Evolutionary conservation across 2,888 invertebrate species (phyloP), one percentile per base, ranked within the genome.

Genomic region (Ctena decussata): DNA sequence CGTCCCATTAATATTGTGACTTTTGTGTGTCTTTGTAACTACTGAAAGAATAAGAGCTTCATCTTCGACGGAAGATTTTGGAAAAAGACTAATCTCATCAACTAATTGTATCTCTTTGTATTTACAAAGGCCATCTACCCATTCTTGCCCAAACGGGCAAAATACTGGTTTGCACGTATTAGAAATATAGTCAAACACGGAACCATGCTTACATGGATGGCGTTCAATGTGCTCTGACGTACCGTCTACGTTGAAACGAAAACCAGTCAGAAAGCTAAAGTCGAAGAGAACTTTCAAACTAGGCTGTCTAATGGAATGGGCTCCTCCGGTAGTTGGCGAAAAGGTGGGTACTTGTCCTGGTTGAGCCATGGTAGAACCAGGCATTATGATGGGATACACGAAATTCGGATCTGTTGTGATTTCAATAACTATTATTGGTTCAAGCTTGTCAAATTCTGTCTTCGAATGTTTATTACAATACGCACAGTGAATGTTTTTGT

Each of bases 401-500:
- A 12, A 24, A 11, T 5, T 11, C n/a, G 2, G 21, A 57, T 30
- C 57, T 15, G 12, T 12, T 5, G 24, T 27, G 3, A 30, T 12
- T 11, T 57, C 30, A 18, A 12, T 44, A 12, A 44, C 11, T 15
- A 24, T 27, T 21, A 30, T 57, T 57, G 57, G 6, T 57, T 57
- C 27, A 57, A 30, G 12, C 5, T 8, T 30, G 30, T 57, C 30
- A 24, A 12, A 8, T 57, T 30, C 27, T 27, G 57, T 30, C 2
- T 12, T 12, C n/a, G 27, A 5, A 6, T 2, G 3, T 37, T 39
- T 37, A 37, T 27, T 30, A 24, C 72, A 72, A 37, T 72, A 72
- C 18, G 41, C 72, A 72, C 72, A 72, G 27, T 72, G 72, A 30
- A 41, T 72, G n/a, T 72, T 72, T 72, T 46, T 72, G 44, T 72